phyloP scores from a whole-genome alignment of 2,113 vertebrate species.

The Pterocles gutturalis region DNA sequence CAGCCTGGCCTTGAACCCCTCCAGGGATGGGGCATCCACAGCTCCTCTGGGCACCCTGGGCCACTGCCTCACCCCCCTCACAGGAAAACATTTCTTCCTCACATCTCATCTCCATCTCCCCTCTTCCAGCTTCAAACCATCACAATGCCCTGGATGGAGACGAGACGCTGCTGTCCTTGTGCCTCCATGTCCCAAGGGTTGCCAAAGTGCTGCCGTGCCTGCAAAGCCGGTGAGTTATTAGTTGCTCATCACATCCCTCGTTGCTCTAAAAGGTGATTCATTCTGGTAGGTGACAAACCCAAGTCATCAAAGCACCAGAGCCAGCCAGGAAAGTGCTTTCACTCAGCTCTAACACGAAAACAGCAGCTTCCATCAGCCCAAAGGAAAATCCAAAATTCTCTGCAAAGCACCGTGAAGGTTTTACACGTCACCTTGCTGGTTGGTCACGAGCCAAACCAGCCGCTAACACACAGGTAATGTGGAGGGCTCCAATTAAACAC shows the following conservation, averaged over 20 bases:
- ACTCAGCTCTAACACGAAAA: background rate
- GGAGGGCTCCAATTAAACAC: background rate
- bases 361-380: background rate
- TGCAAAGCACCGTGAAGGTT: too few relatives aligned
- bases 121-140: too few relatives aligned
- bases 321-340: background rate
- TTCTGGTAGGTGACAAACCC: background rate
- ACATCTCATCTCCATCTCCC: too few relatives aligned
- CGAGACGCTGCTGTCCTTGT: background rate
- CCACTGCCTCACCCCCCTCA: too few relatives aligned
- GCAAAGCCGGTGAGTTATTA: background rate
- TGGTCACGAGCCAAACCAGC: background rate
- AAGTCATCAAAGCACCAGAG: background rate
- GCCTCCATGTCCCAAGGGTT: background rate
- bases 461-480: rapidly evolving
- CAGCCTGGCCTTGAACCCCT: too few relatives aligned
- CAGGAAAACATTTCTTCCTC: too few relatives aligned
- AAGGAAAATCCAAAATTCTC: background rate
- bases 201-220: background rate
- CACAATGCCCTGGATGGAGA: too few relatives aligned
- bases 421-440: background rate
- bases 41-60: too few relatives aligned
- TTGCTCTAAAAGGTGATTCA: background rate
- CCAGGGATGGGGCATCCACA: too few relatives aligned
- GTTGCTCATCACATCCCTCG: background rate